These are phyloP conservation scores for Plumapathes pennacea DNA, from an alignment of 92 coral and sea anemone species.

Conservation along the genomic window DNA sequence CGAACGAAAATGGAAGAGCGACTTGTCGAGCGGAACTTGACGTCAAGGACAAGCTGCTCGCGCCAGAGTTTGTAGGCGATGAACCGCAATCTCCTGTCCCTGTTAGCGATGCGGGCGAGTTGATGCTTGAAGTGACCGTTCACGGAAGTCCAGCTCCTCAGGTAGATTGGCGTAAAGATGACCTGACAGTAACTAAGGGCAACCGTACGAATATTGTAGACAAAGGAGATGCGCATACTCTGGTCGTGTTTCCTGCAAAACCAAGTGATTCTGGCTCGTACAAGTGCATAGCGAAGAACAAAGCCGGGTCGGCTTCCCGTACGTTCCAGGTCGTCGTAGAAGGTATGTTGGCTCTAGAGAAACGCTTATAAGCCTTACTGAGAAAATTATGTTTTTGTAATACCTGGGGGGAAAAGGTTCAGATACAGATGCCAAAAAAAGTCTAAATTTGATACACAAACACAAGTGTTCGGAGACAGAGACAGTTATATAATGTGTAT, in stretches of 20 bases:
- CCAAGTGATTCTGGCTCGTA: slow-evolving; percentile 70
- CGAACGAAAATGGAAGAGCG: slow-evolving; percentile 83
- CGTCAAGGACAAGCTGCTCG: slow-evolving; percentile 73
- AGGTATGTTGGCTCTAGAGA: slow-evolving; percentile 28
- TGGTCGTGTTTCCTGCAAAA: slow-evolving; percentile 52
- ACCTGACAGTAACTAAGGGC: slow-evolving; percentile 50
- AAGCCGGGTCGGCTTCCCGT: slow-evolving; percentile 51
- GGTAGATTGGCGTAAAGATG: slow-evolving; percentile 89
- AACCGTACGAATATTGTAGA: slow-evolving; percentile 43
- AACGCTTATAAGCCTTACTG: background rate
- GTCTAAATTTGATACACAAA: background rate
- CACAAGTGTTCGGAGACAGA: background rate
- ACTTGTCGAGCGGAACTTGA: slow-evolving; percentile 80
- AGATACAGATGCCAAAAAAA: background rate
- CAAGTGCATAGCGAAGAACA: slow-evolving; percentile 66
- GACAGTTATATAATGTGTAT: background rate
- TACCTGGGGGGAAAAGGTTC: background rate
- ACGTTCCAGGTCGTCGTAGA: slow-evolving; percentile 48
- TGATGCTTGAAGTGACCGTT: slow-evolving; percentile 63
- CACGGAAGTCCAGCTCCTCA: slow-evolving; percentile 87
- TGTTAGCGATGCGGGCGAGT: slow-evolving; percentile 71
- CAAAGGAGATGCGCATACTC: slow-evolving; percentile 53
- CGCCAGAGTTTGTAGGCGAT: slow-evolving; percentile 73
- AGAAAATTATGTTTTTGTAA: background rate
- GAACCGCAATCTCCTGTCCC: slow-evolving; percentile 54